Percentiles rank a stretch among this genome's conserved stretches.
Evolutionary conservation across 2,797 vertebrate species (phyloP).

Genomic region (Chaetophractus vellerosus): DNA sequence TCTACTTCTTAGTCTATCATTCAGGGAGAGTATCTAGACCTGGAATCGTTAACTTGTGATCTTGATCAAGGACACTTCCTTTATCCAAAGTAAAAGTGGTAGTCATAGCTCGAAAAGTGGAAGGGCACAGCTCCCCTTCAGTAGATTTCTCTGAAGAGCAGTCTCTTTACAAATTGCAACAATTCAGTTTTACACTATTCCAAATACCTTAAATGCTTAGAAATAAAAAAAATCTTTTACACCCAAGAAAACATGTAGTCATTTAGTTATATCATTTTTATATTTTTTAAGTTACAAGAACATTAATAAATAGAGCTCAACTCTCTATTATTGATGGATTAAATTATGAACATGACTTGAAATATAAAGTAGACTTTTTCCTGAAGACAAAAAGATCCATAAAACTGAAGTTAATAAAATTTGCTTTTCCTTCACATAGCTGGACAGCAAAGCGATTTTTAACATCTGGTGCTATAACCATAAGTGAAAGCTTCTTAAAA

Average conservation of each 20-base stretch:
- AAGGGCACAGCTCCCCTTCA: neutral
- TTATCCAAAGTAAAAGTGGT: neutral
- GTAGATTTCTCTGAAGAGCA: constrained; percentile 2
- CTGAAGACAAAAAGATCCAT: neutral
- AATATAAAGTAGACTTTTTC: neutral
- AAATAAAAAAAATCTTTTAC: neutral
- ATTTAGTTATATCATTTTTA: neutral
- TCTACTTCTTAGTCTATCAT: neutral
- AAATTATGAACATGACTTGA: neutral
- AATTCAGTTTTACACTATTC: neutral
- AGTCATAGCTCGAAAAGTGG: neutral
- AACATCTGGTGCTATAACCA: constrained; percentile 7
- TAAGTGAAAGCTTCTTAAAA: constrained; percentile 21
- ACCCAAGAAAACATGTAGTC: neutral
- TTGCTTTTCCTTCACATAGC: constrained; percentile 44
- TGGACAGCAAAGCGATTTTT: constrained; percentile 38
- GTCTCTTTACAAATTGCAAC: neutral
- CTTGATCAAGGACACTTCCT: neutral
- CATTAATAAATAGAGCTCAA: neutral
- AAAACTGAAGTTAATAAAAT: constrained; percentile 14
- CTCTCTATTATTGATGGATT: constrained; percentile 1
- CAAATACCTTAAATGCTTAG: neutral
- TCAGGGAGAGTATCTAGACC: neutral
- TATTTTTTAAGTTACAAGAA: neutral
- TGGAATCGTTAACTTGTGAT: neutral